These are phyloP conservation scores for Tinea trinotella DNA, from an alignment of 2,888 invertebrate species.

Conservation along the genomic window DNA sequence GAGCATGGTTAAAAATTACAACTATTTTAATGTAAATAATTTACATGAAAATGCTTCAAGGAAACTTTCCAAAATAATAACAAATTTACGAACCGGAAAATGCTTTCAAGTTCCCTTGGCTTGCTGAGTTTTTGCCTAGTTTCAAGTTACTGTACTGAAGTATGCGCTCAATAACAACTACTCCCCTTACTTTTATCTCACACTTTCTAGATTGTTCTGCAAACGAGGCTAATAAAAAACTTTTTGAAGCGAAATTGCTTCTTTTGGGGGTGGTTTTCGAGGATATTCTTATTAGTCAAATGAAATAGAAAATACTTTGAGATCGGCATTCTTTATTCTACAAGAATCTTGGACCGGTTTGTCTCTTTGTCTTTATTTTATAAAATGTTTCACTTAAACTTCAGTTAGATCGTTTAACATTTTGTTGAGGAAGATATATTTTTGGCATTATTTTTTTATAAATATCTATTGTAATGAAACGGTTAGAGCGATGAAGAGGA, in stretches of 20 bases:
- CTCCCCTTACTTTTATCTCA: constrained; percentile 18
- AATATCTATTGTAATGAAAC: too few species aligned
- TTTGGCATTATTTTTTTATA: too few species aligned
- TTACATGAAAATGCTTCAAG: background rate
- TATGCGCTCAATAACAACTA: constrained; percentile 19
- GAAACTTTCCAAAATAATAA: constrained; percentile 11
- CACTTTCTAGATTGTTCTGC: constrained; percentile 18
- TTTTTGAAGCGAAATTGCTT: constrained; percentile 18
- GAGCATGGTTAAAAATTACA: background rate
- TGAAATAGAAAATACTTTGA: constrained; percentile 18
- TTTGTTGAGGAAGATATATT: background rate
- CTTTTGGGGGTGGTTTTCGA: constrained; percentile 18
- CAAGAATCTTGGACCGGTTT: background rate
- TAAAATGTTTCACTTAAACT: background rate
- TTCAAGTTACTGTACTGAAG: constrained; percentile 16
- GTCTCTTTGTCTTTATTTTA: constrained; percentile 2
- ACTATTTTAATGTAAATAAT: background rate
- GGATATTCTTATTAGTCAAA: constrained; percentile 17
- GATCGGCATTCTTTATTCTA: constrained; percentile 3
- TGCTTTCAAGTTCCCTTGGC: constrained; percentile 15
- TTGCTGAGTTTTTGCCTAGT: constrained; percentile 15
- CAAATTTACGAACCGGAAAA: constrained; percentile 18
- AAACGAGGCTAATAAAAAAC: constrained; percentile 19
- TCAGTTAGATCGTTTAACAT: background rate
- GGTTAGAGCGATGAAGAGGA: too few species aligned